Evolutionary conservation across 1,140 invertebrate genomes (phyloP).

Genomic region (Leptopilina boulardi): DNA sequence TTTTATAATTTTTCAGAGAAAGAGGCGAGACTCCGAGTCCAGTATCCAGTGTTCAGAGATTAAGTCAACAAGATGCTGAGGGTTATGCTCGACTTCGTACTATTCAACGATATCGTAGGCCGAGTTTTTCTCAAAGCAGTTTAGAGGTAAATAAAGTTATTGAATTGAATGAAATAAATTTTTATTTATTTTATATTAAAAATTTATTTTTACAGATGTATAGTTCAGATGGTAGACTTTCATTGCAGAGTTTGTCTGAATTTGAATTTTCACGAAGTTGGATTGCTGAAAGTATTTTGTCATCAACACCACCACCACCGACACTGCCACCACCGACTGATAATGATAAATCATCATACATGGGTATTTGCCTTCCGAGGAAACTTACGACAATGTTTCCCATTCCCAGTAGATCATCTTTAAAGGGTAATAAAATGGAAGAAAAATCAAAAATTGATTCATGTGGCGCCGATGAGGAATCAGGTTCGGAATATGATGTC

Average conservation of each 20-base stretch:
- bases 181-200: neutral
- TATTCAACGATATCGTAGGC: constrained; percentile 82
- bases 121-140: constrained; percentile 73
- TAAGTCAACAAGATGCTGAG: constrained; percentile 84
- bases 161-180: constrained; percentile 30
- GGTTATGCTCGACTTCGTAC: constrained; percentile 89
- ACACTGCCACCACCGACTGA: constrained; percentile 54
- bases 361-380: constrained; percentile 87
- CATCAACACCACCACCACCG: constrained; percentile 61
- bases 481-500: constrained; percentile 62
- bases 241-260: constrained; percentile 72
- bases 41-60: constrained; percentile 86
- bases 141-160: no score
- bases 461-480: constrained; percentile 69
- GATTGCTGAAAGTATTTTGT: constrained; percentile 62
- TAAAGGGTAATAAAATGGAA: constrained; percentile 26
- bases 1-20: constrained; percentile 79
- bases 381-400: constrained; percentile 84
- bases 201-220: constrained; percentile 66
- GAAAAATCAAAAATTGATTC: constrained; percentile 52
- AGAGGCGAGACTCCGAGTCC: constrained; percentile 86
- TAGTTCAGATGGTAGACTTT: constrained; percentile 71
- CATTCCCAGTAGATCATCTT: constrained; percentile 40
- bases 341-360: constrained; percentile 77
- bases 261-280: constrained; percentile 71